Evolutionary conservation across 2,797 vertebrate genomes (phyloP).

Genomic region (Myiotriccus ornatus): DNA sequence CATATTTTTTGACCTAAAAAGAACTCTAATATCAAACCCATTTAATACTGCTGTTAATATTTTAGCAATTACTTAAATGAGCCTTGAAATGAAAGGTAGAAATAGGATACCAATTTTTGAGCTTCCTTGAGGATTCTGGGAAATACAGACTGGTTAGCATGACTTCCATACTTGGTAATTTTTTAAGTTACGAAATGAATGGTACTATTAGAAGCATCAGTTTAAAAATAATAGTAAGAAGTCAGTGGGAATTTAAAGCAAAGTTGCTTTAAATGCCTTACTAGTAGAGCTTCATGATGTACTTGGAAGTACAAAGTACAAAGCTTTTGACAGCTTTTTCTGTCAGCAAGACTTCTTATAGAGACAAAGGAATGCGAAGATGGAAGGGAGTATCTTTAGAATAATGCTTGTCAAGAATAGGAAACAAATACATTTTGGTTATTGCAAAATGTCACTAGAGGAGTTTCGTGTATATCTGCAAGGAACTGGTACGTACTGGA

Average conservation of each 20-base stretch:
- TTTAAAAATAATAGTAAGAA: constrained; percentile 12
- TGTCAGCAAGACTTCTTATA: neutral
- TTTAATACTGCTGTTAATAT: constrained; percentile 17
- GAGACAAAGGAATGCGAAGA: neutral
- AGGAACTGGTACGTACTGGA: neutral
- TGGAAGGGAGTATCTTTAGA: neutral
- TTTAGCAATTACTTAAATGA: constrained; percentile 31
- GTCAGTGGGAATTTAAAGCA: neutral
- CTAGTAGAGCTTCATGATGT: neutral
- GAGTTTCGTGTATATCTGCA: neutral
- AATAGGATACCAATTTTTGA: neutral
- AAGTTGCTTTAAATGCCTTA: neutral
- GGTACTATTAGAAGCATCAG: neutral
- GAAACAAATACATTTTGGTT: constrained; percentile 1
- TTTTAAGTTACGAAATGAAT: neutral
- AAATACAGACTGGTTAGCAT: neutral
- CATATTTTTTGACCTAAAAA: neutral
- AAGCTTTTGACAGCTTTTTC: constrained; percentile 37
- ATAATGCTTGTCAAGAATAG: constrained; percentile 1
- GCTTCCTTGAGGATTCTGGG: neutral
- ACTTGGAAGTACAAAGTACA: neutral
- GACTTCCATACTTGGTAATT: neutral
- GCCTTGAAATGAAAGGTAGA: constrained; percentile 10
- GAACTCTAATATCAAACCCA: neutral
- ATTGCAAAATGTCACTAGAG: neutral